A percentile compares a stretch with the other conserved stretches of the same genome.
Conservation (phyloP, 2,797 vertebrate species). For the Valencia hispanica region DNA sequence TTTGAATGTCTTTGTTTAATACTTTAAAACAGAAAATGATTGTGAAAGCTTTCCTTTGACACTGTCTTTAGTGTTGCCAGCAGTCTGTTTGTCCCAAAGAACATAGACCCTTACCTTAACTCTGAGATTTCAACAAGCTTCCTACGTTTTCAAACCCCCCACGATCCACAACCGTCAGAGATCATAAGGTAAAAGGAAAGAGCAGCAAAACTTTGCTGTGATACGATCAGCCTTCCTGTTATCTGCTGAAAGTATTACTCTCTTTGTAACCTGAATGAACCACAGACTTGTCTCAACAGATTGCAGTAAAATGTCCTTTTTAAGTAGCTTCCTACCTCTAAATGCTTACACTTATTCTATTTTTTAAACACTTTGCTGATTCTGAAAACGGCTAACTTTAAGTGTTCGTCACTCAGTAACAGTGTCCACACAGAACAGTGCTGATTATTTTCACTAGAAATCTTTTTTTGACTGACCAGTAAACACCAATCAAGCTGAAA, state of each 20-base stretch:
- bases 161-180: no score
- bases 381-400: neutral
- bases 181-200: no score
- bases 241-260: neutral
- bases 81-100: neutral
- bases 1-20: neutral
- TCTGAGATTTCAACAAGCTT: neutral
- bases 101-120: neutral
- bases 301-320: neutral
- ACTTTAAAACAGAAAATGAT: neutral
- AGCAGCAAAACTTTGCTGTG: no score
- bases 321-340: neutral
- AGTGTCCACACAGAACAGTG: neutral
- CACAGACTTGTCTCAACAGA: neutral
- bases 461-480: no score
- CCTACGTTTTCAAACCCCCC: neutral
- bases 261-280: neutral
- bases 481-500: no score
- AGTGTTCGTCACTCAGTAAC: neutral
- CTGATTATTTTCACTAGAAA: neutral
- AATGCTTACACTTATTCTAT: neutral
- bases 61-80: neutral
- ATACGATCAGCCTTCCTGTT: neutral
- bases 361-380: neutral
- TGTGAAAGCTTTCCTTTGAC: neutral